Conservation (phyloP, 2,888 invertebrate species). For the Charanyca ferruginea region DNA sequence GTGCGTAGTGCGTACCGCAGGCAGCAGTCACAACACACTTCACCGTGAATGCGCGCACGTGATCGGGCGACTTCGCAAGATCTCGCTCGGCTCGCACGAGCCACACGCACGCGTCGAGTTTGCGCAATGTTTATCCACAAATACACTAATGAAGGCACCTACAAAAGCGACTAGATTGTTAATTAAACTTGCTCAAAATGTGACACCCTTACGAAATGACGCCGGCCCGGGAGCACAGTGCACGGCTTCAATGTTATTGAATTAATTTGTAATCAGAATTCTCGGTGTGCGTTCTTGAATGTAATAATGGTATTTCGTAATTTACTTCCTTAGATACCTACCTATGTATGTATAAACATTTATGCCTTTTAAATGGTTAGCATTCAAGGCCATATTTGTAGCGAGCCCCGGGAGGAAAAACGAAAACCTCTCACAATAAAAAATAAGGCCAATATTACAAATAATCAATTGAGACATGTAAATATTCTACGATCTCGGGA, state of each 20-base stretch:
- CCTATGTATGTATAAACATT: constrained; percentile 64
- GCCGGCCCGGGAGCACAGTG: constrained; percentile 87
- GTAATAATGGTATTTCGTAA: constrained; percentile 81
- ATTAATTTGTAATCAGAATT: constrained; percentile 91
- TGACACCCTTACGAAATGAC: constrained; percentile 90
- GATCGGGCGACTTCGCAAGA: constrained; percentile 66
- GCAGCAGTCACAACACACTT: constrained; percentile 70
- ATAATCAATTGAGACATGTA: constrained; percentile 26
- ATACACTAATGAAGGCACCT: constrained; percentile 91
- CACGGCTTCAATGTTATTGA: constrained; percentile 89
- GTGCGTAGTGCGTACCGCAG: constrained; percentile 60
- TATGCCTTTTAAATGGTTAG: constrained; percentile 64
- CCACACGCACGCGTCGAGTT: constrained; percentile 82
- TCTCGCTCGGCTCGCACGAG: constrained; percentile 59
- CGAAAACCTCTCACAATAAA: constrained; percentile 10
- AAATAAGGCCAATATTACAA: constrained; percentile 12
- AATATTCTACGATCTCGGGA: constrained; percentile 9
- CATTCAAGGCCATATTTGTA: constrained; percentile 21
- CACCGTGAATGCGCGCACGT: constrained; percentile 72
- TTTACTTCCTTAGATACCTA: constrained; percentile 70
- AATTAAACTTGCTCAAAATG: constrained; percentile 91
- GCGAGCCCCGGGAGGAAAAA: constrained; percentile 2
- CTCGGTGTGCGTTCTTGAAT: constrained; percentile 86
- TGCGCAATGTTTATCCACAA: constrained; percentile 90
- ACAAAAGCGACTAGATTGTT: constrained; percentile 91